Evolutionary conservation across 2,888 invertebrate genomes (phyloP).

Genomic region (Lycaena phlaeas): DNA sequence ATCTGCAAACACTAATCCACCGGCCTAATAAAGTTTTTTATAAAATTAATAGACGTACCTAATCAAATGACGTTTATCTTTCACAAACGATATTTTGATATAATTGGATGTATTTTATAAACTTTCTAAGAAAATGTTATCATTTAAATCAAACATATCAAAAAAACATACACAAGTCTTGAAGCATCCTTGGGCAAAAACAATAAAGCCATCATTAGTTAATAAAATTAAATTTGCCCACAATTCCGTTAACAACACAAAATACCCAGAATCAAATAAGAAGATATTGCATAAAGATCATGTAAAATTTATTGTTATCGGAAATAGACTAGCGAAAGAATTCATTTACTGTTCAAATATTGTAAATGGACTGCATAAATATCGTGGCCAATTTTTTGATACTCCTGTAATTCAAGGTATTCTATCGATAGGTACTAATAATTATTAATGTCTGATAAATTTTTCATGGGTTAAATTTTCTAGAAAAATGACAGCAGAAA

Average conservation of each 20-base stretch:
- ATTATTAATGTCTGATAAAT: no score
- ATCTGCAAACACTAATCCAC: no score
- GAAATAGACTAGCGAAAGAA: slow-evolving; percentile 44
- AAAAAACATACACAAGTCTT: slow-evolving; percentile 22
- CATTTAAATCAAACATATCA: slow-evolving; percentile 26
- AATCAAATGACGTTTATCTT: no score
- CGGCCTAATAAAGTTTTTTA: no score
- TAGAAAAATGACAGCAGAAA: no score
- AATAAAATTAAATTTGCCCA: slow-evolving; percentile 40
- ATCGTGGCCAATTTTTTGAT: slow-evolving; percentile 38
- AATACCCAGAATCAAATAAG: slow-evolving; percentile 27
- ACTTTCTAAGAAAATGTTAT: slow-evolving; percentile 17
- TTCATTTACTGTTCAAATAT: slow-evolving; percentile 46
- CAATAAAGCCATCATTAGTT: slow-evolving; percentile 33
- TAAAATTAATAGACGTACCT: no score
- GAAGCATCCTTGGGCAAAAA: slow-evolving; percentile 46
- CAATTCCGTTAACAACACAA: slow-evolving; percentile 45
- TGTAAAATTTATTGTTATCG: slow-evolving; percentile 44
- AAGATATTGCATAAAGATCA: slow-evolving; percentile 15
- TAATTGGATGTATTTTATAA: background rate
- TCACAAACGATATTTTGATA: no score
- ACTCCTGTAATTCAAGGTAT: slow-evolving; percentile 47
- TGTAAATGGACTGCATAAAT: slow-evolving; percentile 45
- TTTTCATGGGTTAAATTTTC: no score
- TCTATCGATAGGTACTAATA: no score